Base-by-base conservation (phyloP, 2,888 invertebrate species). In the Harpalus rubripes region DNA sequence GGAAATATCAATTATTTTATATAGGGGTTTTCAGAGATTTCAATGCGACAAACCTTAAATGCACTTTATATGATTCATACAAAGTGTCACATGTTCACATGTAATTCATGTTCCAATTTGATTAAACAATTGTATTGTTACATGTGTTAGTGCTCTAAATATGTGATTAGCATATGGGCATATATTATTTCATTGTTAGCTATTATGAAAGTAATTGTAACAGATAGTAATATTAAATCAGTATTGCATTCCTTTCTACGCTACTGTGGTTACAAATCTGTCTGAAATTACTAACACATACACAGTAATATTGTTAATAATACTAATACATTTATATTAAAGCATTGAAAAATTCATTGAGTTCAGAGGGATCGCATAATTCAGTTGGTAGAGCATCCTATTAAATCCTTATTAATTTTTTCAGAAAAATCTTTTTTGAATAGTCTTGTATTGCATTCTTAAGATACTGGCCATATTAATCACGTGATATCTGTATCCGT, bases 181-280 rank as follows among this genome's bases (percentile, higher is more conserved):
- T 63, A 63, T 63, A 63, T 63, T 22, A 63, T 63, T 18, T 63
- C 26, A 63, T 22, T 63, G 63, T 63, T 63, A 63, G 22, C 63
- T 22, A 22, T 22, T 26, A 63, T 22, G 26, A 63, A 63, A 63
- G 63, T 63, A 63, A 63, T 22, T 18, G 18, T 18, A 22, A 63
- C 44, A 52, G 7, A 44, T 52, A 52, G 44, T 52, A 52, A 52
- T 52, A 52, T 52, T 8, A 52, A 52, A 52, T 52, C 44, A 52
- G 44, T 52, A 12, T 52, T 22, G 63, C 63, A 63, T 63, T 63
- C 63, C 63, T 63, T 18, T 63, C 63, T 18, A 26, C 63, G 63
- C 63, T 63, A 63, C 63, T 63, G 63, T 22, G 10, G 16, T 22
- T 26, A 22, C 63, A 63, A 63, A 63, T 63, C 63, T 63, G 63